Evolutionary conservation across 2,113 vertebrate genomes (phyloP), one percentile per base, ranked within the genome.

Genomic region (Trematocara zebra): DNA sequence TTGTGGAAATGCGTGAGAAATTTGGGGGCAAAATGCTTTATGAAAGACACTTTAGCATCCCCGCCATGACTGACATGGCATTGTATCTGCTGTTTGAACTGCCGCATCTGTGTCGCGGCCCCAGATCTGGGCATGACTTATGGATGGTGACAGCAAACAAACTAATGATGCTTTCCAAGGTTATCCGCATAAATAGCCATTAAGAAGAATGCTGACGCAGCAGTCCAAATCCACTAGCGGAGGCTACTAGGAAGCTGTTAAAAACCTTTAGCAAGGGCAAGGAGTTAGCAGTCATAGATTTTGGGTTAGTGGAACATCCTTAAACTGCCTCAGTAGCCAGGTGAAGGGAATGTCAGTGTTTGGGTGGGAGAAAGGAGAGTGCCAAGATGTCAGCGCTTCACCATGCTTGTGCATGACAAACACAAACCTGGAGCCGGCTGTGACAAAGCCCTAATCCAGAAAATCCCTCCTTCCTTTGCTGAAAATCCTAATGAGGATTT

Each of bases 401-500:
- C 89, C 37, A 89, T 88, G 88, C 88, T 96, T 92, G 89, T 95
- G 95, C 95, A 96, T 96, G 95, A 96, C 96, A 96, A 96, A 96
- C 93, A 96, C 91, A 91, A 93, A 96, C 94, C 92, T 95, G 91
- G 92, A 95, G 95, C 95, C 95, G 94, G 94, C 94, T 94, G 95
- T 95, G 96, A 96, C 94, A 97, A 93, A 95, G 91, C 91, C 95
- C 93, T 97, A 97, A 97, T 95, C 93, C 92, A 94, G 88, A 91
- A 96, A 96, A 95, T 96, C 95, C 95, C 92, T 86, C 88, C 49
- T 51, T 95, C 95, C 95, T 96, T 95, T 95, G 93, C 95, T 93
- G 93, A 93, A 96, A 96, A 95, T 95, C 95, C 95, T 95, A 96
- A 96, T 95, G 95, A 96, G 91, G 92, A 97, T 94, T 93, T 96